Evolutionary conservation across 2,113 vertebrate genomes (phyloP).

Genomic region (Crocuta crocuta): DNA sequence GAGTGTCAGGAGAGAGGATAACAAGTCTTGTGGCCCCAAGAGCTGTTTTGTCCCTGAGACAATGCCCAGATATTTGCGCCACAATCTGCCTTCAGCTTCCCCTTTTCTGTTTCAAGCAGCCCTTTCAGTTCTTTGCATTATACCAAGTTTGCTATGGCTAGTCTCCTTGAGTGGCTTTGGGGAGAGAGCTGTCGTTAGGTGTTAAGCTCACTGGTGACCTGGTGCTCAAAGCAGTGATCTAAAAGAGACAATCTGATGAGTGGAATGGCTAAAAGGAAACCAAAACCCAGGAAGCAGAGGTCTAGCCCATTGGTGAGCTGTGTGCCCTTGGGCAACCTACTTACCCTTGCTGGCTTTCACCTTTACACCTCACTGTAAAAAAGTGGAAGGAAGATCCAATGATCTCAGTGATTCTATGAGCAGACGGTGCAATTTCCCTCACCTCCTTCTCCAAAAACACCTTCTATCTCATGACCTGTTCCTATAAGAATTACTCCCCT

Average conservation of each 20-base stretch:
- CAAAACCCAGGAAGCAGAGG: not conserved
- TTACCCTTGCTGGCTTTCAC: not conserved
- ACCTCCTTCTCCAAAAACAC: not conserved
- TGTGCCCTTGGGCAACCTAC: not conserved
- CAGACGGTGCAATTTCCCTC: not conserved
- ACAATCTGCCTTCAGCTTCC: not conserved
- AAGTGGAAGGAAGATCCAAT: not conserved
- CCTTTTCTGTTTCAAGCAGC: conserved; percentile 25
- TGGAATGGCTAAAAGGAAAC: not conserved
- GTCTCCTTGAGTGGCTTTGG: not conserved
- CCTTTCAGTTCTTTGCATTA: not conserved
- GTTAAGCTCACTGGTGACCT: not conserved
- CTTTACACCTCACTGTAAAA: not conserved
- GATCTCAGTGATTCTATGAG: not conserved
- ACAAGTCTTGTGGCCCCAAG: not conserved
- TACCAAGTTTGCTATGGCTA: not conserved
- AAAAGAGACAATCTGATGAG: not conserved
- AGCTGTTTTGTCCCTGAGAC: not conserved
- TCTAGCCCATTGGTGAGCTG: not conserved
- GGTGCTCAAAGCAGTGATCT: not conserved
- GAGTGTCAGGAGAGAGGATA: not conserved
- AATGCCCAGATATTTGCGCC: not conserved
- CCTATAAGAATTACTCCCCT: not conserved
- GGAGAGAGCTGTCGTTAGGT: not conserved
- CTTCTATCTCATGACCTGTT: not conserved